These are phyloP conservation scores for Hydrocynus forskahlii DNA, from an alignment of 2,797 vertebrate genomes.

Conservation along the genomic window DNA sequence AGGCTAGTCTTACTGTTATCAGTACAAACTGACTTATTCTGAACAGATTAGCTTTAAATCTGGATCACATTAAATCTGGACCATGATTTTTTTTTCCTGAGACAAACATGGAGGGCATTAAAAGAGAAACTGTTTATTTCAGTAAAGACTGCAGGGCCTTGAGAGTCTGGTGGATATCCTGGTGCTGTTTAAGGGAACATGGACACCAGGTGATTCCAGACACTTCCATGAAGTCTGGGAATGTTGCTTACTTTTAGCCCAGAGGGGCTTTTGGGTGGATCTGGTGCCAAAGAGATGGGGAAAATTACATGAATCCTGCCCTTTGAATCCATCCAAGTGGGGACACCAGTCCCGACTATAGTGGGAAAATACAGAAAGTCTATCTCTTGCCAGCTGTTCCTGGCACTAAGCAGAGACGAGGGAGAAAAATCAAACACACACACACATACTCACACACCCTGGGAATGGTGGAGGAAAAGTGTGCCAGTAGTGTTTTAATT, in stretches of 20 bases:
- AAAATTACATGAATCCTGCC: slow-evolving; percentile 73
- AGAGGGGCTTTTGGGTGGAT: slow-evolving; percentile 66
- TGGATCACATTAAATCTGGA: slow-evolving; percentile 12
- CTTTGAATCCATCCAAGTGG: slow-evolving; percentile 67
- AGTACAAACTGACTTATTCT: background rate
- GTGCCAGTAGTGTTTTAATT: slow-evolving; percentile 73
- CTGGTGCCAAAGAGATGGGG: slow-evolving; percentile 68
- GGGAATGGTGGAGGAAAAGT: slow-evolving; percentile 72
- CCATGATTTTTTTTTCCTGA: background rate
- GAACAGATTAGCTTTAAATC: background rate
- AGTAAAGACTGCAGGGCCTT: slow-evolving; percentile 6
- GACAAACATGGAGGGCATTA: slow-evolving; percentile 35
- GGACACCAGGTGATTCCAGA: slow-evolving; percentile 52
- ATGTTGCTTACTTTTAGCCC: slow-evolving; percentile 55
- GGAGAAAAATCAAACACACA: slow-evolving; percentile 40
- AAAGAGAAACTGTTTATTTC: slow-evolving; percentile 8
- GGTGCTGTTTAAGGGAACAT: slow-evolving; percentile 35
- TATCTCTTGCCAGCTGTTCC: slow-evolving; percentile 65
- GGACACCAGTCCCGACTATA: slow-evolving; percentile 59
- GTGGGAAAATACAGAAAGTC: slow-evolving; percentile 65
- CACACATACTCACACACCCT: slow-evolving; percentile 54
- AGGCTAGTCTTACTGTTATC: background rate
- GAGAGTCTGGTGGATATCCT: slow-evolving; percentile 34
- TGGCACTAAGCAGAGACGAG: slow-evolving; percentile 56
- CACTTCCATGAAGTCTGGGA: slow-evolving; percentile 49